Percentiles rank a stretch among this genome's conserved stretches.
Conservation (phyloP, 2,113 vertebrate genomes). For the Pelodiscus sinensis region DNA sequence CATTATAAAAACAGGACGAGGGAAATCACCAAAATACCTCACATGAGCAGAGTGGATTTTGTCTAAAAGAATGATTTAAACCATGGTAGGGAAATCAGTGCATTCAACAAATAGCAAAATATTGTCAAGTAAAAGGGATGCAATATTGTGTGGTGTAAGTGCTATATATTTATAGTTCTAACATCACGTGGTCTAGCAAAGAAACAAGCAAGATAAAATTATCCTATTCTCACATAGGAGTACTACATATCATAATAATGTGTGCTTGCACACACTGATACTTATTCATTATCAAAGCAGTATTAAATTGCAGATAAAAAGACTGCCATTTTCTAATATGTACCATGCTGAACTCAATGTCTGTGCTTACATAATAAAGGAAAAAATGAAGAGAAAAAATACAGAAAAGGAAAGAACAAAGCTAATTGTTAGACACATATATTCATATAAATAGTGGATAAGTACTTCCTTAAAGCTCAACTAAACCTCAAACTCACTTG, state of each 20-base stretch:
- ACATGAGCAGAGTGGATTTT: not conserved
- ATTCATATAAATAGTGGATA: not conserved
- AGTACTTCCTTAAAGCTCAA: slow-evolving; percentile 41
- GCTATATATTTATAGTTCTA: not conserved
- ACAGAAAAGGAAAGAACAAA: slow-evolving; percentile 15
- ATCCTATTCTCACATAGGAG: not conserved
- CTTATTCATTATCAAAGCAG: not conserved
- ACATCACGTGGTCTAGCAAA: not conserved
- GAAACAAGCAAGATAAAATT: not conserved
- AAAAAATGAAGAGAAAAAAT: not conserved
- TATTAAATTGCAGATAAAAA: slow-evolving; percentile 21
- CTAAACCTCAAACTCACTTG: slow-evolving; percentile 57
- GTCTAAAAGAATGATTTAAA: not conserved
- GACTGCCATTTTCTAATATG: not conserved
- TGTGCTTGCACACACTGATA: not conserved
- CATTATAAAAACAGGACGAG: not conserved
- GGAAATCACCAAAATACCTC: not conserved
- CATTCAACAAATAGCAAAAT: not conserved
- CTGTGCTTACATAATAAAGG: slow-evolving; percentile 33
- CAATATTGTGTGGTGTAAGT: not conserved
- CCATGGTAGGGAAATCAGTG: not conserved
- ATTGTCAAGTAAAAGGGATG: not conserved
- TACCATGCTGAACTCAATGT: not conserved
- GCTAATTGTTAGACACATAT: slow-evolving; percentile 1
- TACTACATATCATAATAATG: not conserved